phyloP scores from a whole-genome alignment of 2,888 invertebrate species.

The Andrena flavipes region DNA sequence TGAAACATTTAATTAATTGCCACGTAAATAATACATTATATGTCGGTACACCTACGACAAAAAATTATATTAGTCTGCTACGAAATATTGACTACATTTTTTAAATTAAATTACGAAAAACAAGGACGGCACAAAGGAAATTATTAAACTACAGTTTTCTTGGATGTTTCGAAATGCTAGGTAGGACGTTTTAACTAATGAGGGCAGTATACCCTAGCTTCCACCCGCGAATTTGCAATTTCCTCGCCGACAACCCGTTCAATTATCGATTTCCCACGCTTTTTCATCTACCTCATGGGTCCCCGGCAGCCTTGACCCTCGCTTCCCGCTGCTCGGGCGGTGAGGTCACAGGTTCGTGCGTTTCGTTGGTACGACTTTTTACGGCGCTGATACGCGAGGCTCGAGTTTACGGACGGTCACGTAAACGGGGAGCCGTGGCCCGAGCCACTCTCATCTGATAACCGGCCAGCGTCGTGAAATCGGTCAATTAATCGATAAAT shows the following conservation, averaged over 20 bases:
- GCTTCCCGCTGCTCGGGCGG: constrained; percentile 36
- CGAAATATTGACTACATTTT: no score
- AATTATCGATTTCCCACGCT: constrained; percentile 72
- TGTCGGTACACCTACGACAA: no score
- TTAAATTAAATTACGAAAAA: no score
- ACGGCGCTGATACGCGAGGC: neutral
- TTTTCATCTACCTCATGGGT: constrained; percentile 65
- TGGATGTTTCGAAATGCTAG: no score
- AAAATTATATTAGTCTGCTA: no score
- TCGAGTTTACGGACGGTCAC: neutral
- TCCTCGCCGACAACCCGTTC: constrained; percentile 44
- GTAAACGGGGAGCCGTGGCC: neutral
- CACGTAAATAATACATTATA: no score
- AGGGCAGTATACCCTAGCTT: neutral
- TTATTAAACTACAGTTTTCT: no score
- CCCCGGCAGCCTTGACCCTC: constrained; percentile 67
- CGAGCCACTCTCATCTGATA: neutral
- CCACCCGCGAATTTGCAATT: neutral
- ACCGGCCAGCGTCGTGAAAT: neutral
- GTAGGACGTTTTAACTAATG: no score
- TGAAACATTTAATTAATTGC: no score
- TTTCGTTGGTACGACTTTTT: constrained; percentile 15
- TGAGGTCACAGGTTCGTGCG: constrained; percentile 41
- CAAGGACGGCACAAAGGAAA: no score
- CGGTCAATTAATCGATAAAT: neutral